Percentiles rank a stretch among this genome's conserved stretches.
Evolutionary conservation across 2,113 vertebrate species (phyloP).

Genomic region (Serinus canaria): DNA sequence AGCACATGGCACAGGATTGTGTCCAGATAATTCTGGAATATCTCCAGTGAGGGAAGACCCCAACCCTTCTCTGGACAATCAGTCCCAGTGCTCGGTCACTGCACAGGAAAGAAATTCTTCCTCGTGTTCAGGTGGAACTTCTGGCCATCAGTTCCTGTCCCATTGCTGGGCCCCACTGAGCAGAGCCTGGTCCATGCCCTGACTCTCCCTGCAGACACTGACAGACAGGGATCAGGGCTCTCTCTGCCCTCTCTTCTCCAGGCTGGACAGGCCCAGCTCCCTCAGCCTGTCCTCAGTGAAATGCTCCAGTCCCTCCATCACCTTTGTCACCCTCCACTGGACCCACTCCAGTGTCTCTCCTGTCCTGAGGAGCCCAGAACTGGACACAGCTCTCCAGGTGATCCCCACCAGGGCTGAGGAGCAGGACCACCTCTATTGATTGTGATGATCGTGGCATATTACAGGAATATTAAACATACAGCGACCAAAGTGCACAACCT

Average conservation of each 20-base stretch:
- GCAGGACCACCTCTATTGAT: background rate
- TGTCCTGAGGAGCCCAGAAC: background rate
- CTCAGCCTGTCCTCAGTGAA: background rate
- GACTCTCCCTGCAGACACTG: background rate
- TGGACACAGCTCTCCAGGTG: background rate
- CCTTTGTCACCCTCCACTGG: background rate
- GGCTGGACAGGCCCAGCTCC: background rate
- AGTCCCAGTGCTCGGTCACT: accelerated
- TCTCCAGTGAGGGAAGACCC: accelerated
- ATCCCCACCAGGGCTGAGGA: background rate
- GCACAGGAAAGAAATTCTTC: background rate
- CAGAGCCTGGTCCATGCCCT: background rate
- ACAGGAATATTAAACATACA: background rate
- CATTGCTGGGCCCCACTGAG: background rate
- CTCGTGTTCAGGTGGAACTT: background rate
- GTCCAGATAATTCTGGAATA: background rate
- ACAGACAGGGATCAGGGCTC: background rate
- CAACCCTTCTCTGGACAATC: accelerated
- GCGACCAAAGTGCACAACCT: too few species aligned
- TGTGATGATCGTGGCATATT: background rate
- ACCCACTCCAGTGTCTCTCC: accelerated
- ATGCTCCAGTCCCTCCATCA: background rate
- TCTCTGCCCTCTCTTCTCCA: background rate
- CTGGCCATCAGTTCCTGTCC: background rate
- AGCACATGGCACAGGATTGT: background rate